Base-by-base conservation (phyloP, 2,888 invertebrate genomes). In the Leuctra nigra region DNA sequence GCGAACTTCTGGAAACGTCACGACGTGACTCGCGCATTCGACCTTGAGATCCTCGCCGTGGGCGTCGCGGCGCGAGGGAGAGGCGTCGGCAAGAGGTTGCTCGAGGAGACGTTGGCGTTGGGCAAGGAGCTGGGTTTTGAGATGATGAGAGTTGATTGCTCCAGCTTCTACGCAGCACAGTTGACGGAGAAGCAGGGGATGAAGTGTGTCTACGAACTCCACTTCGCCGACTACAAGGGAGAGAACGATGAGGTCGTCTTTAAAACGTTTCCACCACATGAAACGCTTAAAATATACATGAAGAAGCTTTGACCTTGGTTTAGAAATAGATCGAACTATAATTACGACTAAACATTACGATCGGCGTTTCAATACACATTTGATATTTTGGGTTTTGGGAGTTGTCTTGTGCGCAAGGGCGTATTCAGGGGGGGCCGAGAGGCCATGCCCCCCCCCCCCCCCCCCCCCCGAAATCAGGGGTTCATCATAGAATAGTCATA, bases 61-160 rank as follows among this genome's bases (percentile, higher is more conserved):
- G 25, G 23, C 6, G 14, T 23, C 2, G 13, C 23, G 2, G 22
- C 50, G 1, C 33, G 50, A 16, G 50, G 50, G 13, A 33, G 20
- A n/a, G 48, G 48, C 1, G 29, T 48, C n/a, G 48, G 48, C 4
- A 25, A 33, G 13, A 29, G 29, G 18, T 7, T 48, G 48, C 16
- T 48, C 14, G 20, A 23, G 1, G 9, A 29, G 6, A 29, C 48
- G 18, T 14, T 18, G n/a, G 14, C 4, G 25, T 11, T 56, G 13
- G 56, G 53, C 6, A 52, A 23, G 23, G 46, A 53, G 14, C 22
- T 25, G 0, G 44, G 44, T 0, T 52, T 29, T 13, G 16, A 44
- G 6, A 9, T 56, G n/a, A 14, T 56, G 1, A 22, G 56, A 16
- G 20, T 56, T 13, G 56, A 56, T 22, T 56, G 56, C 29, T 23